phyloP scores from a whole-genome alignment of 2,113 vertebrate genomes.

The Donacobius atricapilla region DNA sequence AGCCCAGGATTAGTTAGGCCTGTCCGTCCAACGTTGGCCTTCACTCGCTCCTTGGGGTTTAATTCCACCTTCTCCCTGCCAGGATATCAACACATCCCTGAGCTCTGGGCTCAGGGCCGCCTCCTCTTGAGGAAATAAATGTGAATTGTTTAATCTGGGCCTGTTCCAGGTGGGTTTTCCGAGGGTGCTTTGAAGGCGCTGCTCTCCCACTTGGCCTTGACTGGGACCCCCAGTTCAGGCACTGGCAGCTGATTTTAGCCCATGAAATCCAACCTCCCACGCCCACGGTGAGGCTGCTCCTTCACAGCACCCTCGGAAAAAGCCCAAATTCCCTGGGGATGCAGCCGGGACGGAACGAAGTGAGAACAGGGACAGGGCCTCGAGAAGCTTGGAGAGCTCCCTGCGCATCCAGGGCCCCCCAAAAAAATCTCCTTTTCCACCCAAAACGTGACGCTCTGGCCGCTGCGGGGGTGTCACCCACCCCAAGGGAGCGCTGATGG shows the following conservation, averaged over 20 bases:
- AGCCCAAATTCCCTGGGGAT: accelerated
- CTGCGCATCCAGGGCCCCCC: background rate
- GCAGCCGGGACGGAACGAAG: background rate
- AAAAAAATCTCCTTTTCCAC: background rate
- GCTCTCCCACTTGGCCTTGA: background rate
- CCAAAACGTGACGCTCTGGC: accelerated
- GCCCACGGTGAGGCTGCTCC: accelerated
- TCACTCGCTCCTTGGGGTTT: background rate
- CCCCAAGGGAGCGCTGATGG: background rate
- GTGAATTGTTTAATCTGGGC: background rate
- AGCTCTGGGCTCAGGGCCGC: background rate
- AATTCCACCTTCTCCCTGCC: background rate
- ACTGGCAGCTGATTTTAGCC: background rate
- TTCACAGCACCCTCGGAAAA: accelerated
- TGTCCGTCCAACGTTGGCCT: background rate
- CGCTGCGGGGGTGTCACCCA: background rate
- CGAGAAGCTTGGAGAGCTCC: background rate
- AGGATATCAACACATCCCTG: background rate
- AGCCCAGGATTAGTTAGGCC: background rate
- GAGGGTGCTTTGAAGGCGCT: no score
- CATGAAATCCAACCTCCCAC: background rate
- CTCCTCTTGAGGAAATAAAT: background rate
- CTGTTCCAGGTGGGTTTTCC: background rate
- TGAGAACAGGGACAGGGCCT: accelerated
- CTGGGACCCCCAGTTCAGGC: background rate